Conservation (phyloP, 2,888 invertebrate genomes). For the Sinentomon sp. region DNA sequence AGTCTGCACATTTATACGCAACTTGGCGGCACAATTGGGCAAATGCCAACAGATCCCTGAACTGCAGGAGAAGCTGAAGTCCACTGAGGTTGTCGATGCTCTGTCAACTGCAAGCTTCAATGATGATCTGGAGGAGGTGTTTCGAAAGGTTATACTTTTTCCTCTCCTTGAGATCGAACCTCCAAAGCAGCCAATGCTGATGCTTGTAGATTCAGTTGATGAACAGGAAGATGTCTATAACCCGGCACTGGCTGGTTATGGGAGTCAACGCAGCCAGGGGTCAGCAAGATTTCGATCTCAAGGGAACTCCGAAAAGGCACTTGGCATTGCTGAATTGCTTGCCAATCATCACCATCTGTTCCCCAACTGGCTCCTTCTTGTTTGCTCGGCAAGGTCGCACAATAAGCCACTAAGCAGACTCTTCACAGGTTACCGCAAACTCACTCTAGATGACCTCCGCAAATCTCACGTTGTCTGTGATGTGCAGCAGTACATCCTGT, state of each 20-base stretch:
- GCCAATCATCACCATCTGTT: conserved; percentile 69
- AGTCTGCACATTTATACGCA: conserved; percentile 55
- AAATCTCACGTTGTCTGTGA: conserved; percentile 74
- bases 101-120: conserved; percentile 4
- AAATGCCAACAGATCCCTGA: conserved; percentile 21
- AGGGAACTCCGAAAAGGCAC: too few species aligned
- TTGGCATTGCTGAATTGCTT: conserved; percentile 52
- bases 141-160: conserved; percentile 60
- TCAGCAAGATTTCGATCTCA: too few species aligned
- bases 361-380: conserved; percentile 73
- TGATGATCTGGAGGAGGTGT: conserved; percentile 31
- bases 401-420: conserved; percentile 45
- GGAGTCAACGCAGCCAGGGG: too few species aligned
- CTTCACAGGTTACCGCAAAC: conserved; percentile 53
- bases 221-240: too few species aligned
- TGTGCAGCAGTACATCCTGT: conserved; percentile 79
- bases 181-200: conserved; percentile 46
- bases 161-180: conserved; percentile 63
- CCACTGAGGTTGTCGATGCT: conserved; percentile 34
- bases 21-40: conserved; percentile 54
- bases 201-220: conserved; percentile 77
- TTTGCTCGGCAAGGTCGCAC: conserved; percentile 56
- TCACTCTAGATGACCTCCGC: conserved; percentile 67
- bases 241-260: conserved; percentile 1
- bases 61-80: conserved; percentile 47